A percentile compares a stretch with the other conserved stretches of the same genome.
Evolutionary conservation across 2,113 vertebrate genomes (phyloP).

Genomic region (Dicerorhinus sumatrensis): DNA sequence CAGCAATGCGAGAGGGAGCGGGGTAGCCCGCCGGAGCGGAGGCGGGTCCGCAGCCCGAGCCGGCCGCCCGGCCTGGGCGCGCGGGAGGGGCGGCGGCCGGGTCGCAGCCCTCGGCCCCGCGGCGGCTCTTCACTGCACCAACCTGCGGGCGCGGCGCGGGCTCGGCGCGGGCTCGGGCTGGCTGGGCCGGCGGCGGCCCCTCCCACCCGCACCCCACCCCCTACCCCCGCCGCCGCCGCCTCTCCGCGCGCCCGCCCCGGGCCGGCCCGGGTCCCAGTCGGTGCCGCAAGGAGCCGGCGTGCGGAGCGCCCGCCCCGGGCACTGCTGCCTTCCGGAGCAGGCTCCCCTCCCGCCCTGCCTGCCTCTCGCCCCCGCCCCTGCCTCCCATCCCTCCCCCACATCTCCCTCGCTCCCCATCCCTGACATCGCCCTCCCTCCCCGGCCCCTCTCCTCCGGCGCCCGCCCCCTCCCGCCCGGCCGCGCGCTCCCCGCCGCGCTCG

Average conservation of each 20-base stretch:
- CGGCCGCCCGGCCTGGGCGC: not conserved
- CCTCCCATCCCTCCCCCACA: not conserved
- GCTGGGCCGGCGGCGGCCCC: constrained; percentile 65
- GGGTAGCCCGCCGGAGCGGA: not conserved
- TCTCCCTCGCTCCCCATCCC: not conserved
- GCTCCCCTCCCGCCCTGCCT: not conserved
- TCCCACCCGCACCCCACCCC: constrained; percentile 65
- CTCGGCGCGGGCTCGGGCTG: constrained; percentile 72
- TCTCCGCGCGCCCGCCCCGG: not conserved
- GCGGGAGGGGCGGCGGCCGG: not conserved
- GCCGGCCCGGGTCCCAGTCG: constrained; percentile 12
- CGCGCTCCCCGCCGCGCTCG: not conserved
- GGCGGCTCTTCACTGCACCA: constrained; percentile 86
- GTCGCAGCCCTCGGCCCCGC: constrained; percentile 9
- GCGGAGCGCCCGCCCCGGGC: constrained; percentile 24
- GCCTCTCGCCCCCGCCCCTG: not conserved
- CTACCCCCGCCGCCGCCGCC: not conserved
- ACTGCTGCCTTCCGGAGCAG: not conserved
- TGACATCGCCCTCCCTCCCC: not conserved
- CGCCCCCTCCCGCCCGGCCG: not conserved
- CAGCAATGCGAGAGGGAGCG: no score
- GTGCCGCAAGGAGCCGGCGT: constrained; percentile 49
- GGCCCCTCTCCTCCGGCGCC: constrained; percentile 29
- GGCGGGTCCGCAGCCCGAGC: not conserved
- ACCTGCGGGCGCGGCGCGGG: constrained; percentile 78